Evolutionary conservation across 2,888 invertebrate species (phyloP).

Genomic region (Hedya salicella): DNA sequence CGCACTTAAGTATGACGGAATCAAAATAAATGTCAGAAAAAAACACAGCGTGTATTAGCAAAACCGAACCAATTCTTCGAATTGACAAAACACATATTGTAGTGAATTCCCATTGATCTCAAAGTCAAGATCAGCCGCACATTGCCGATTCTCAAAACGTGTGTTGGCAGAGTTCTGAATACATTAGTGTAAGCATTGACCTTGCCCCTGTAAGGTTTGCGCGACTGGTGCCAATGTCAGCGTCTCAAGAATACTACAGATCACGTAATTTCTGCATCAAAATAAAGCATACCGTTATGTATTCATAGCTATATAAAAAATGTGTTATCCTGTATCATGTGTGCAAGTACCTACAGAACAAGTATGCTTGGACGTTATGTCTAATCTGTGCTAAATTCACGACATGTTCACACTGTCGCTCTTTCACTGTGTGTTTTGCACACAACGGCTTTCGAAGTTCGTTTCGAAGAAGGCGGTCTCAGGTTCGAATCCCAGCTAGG

Average conservation of each 20-base stretch:
- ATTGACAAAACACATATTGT: neutral
- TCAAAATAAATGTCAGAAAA: neutral
- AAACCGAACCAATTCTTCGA: neutral
- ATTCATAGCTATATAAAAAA: neutral
- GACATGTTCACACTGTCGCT: too few species aligned
- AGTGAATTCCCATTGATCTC: neutral
- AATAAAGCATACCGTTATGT: neutral
- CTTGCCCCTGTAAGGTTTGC: slow-evolving; percentile 12
- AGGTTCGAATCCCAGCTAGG: too few species aligned
- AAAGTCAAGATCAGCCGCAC: neutral
- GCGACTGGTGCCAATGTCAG: neutral
- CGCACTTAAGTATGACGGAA: too few species aligned
- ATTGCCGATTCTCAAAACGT: neutral
- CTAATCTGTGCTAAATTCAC: too few species aligned
- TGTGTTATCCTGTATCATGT: too few species aligned
- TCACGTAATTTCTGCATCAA: neutral
- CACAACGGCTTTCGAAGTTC: too few species aligned
- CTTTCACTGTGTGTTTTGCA: too few species aligned
- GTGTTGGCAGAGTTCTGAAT: slow-evolving; percentile 12
- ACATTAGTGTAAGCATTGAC: slow-evolving; percentile 10
- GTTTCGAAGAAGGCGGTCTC: too few species aligned
- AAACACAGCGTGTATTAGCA: neutral
- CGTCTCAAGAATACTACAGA: neutral
- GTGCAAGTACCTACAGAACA: too few species aligned
- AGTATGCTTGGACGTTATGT: too few species aligned